Conservation (phyloP, 2,888 invertebrate genomes). For the Yponomeuta malinellus region DNA sequence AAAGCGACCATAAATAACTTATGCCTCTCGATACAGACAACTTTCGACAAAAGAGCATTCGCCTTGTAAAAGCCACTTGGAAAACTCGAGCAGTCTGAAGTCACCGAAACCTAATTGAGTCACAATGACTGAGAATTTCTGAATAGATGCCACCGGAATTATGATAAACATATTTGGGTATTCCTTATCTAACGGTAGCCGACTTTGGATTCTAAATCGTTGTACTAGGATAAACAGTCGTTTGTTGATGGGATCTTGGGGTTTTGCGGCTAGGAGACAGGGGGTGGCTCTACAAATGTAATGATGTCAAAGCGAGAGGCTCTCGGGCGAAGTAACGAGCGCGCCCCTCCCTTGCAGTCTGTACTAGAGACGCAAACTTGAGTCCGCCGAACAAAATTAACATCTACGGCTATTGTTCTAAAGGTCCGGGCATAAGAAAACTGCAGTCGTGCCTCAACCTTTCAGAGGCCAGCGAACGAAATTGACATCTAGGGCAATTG, state of each 20-base stretch:
- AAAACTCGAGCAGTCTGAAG: slow-evolving; percentile 20
- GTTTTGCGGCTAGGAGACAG: slow-evolving; percentile 37
- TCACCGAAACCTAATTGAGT: slow-evolving; percentile 21
- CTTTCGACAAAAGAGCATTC: slow-evolving; percentile 22
- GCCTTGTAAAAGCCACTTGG: slow-evolving; percentile 4
- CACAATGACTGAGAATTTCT: slow-evolving; percentile 16
- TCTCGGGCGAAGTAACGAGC: slow-evolving; percentile 39
- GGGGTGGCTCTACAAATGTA: slow-evolving; percentile 55
- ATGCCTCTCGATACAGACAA: not conserved
- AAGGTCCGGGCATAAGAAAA: not conserved
- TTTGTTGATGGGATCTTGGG: slow-evolving; percentile 19
- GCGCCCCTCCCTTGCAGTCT: slow-evolving; percentile 25
- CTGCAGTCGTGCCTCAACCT: not conserved
- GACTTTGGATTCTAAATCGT: slow-evolving; percentile 18
- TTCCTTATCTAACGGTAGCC: slow-evolving; percentile 14
- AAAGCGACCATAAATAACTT: slow-evolving; percentile 8
- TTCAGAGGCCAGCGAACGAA: not conserved
- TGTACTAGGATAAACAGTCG: not conserved
- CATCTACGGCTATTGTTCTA: not conserved
- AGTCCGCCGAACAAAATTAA: not conserved
- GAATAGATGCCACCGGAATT: slow-evolving; percentile 23
- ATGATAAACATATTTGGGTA: slow-evolving; percentile 20
- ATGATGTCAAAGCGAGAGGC: slow-evolving; percentile 54
- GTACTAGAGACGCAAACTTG: not conserved
- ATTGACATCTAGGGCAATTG: slow-evolving; percentile 20